Conservation (phyloP, 2,113 vertebrate species). For the Atrichornis clamosus region DNA sequence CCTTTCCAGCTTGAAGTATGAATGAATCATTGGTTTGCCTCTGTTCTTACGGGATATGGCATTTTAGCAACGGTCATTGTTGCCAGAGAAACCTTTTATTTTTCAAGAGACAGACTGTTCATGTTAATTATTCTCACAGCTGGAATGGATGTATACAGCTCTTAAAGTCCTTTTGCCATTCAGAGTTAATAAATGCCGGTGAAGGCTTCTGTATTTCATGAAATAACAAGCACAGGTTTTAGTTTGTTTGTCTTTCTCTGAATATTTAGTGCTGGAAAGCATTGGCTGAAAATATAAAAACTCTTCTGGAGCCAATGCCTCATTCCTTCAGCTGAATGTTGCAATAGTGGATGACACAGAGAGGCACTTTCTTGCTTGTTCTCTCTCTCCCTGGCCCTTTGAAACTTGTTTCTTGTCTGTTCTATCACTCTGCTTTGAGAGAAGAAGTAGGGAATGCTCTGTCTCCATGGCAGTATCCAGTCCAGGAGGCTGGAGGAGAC, state of each 20-base stretch:
- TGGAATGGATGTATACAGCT: background rate
- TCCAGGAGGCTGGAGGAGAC: background rate
- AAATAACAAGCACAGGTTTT: background rate
- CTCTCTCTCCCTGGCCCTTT: background rate
- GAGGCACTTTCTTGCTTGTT: background rate
- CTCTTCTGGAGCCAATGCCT: background rate
- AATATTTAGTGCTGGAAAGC: background rate
- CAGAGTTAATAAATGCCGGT: background rate
- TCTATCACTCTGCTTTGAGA: background rate
- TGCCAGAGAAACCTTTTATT: background rate
- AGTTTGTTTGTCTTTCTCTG: too few relatives aligned
- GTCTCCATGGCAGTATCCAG: background rate
- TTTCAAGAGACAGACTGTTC: background rate
- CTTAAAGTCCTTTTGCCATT: background rate
- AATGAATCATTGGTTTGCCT: background rate
- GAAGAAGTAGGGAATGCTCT: background rate
- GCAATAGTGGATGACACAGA: background rate
- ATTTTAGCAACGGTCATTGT: background rate
- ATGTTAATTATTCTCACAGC: background rate
- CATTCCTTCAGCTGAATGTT: background rate
- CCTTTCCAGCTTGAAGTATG: background rate
- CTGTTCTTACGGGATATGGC: background rate
- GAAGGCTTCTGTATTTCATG: background rate
- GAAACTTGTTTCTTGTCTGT: background rate
- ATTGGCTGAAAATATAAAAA: background rate